A percentile compares a stretch with the other conserved stretches of the same genome.
These are phyloP conservation scores for Poeciliopsis gracilis DNA, from an alignment of 2,797 vertebrate species.

Conservation along the genomic window DNA sequence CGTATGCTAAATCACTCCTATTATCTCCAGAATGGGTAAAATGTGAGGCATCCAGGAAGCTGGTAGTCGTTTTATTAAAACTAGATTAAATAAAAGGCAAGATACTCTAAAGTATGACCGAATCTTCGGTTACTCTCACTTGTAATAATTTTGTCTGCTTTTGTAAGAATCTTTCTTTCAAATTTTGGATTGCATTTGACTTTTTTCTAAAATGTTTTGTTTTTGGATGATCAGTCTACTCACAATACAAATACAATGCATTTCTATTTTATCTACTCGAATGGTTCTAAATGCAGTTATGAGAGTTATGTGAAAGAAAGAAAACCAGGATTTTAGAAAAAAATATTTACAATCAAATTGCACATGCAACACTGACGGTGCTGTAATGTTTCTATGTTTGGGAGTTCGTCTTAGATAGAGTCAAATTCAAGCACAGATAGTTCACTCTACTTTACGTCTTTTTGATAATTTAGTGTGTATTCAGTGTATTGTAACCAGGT, in stretches of 20 bases:
- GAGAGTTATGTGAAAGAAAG: neutral
- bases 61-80: slow-evolving; percentile 25
- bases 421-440: neutral
- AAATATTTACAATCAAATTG: neutral
- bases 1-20: neutral
- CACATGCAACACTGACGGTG: neutral
- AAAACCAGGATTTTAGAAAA: neutral
- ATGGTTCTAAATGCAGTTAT: neutral
- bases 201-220: neutral
- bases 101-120: slow-evolving; percentile 1
- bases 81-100: slow-evolving; percentile 17
- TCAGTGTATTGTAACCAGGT: neutral
- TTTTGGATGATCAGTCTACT: neutral
- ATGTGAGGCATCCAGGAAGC: neutral
- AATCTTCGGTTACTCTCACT: slow-evolving; percentile 26
- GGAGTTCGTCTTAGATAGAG: neutral
- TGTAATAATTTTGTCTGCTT: slow-evolving; percentile 9
- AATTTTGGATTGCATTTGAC: neutral
- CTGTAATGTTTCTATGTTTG: neutral
- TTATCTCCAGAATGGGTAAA: slow-evolving; percentile 8
- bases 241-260: neutral
- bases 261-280: neutral
- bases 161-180: neutral
- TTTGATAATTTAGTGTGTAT: neutral
- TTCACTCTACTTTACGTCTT: neutral